A percentile compares a stretch with the other conserved stretches of the same genome.
Conservation (phyloP, 2,888 invertebrate genomes). For the Brachylomia viminalis region DNA sequence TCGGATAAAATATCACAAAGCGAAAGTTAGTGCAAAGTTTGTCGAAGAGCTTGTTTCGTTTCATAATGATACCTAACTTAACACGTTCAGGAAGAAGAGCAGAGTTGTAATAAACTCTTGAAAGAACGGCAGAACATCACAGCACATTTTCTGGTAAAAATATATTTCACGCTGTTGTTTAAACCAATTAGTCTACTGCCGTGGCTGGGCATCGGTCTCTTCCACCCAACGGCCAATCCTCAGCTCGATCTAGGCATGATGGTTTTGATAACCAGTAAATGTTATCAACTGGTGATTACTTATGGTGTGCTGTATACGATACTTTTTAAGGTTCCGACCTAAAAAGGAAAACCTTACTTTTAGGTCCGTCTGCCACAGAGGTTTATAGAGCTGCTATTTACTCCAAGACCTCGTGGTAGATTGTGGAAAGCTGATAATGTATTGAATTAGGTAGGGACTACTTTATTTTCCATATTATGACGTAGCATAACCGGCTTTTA, state of each 20-base stretch:
- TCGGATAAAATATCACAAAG: slow-evolving; percentile 6
- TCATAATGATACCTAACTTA: background rate
- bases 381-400: background rate
- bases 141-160: background rate
- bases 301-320: background rate
- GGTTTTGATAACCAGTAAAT: background rate
- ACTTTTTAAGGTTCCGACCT: background rate
- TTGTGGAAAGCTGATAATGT: background rate
- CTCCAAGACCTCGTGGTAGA: background rate
- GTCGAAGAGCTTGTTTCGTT: background rate
- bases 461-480: background rate
- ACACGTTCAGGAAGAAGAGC: background rate
- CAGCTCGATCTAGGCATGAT: background rate
- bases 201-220: too few relatives aligned
- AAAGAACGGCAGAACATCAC: background rate
- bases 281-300: background rate
- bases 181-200: background rate
- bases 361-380: background rate
- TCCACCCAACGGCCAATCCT: background rate
- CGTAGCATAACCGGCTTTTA: background rate
- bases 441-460: background rate
- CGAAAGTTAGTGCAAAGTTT: slow-evolving; percentile 17
- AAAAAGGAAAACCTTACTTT: background rate
- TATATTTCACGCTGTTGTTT: background rate
- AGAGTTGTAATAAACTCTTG: background rate